These are phyloP conservation scores for Gopherus flavomarginatus DNA, from an alignment of 2,113 vertebrate genomes.

Conservation along the genomic window DNA sequence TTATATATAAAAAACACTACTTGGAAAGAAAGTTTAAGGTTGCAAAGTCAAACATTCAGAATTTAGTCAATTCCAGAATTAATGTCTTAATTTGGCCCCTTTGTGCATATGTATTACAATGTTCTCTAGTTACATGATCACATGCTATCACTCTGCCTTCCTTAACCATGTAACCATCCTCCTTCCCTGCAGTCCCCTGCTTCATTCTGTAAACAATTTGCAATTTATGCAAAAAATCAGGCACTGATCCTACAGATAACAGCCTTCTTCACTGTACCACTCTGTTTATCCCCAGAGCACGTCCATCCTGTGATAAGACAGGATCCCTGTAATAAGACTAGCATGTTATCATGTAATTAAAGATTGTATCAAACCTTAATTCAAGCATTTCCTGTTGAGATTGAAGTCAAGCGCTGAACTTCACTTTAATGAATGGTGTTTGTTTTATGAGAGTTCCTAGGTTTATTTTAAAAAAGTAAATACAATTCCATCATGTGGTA, in stretches of 20 bases:
- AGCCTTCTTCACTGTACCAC: not conserved
- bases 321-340: not conserved
- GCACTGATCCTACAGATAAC: not conserved
- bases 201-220: not conserved
- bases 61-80: accelerated
- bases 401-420: not conserved
- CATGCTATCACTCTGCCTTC: not conserved
- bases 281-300: not conserved
- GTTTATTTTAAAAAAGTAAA: not conserved
- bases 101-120: not conserved
- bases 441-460: not conserved
- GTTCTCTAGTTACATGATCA: not conserved
- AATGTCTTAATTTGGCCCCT: accelerated
- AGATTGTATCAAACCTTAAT: not conserved
- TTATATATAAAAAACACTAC: conserved; percentile 15
- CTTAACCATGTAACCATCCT: too few species aligned
- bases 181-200: not conserved
- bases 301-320: not conserved
- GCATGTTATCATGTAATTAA: not conserved
- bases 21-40: not conserved
- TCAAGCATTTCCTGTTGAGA: not conserved
- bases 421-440: not conserved
- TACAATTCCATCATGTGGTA: not conserved
- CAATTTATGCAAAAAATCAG: not conserved
- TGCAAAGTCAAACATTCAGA: not conserved